Conservation (phyloP, 2,113 vertebrate species). For the Peromyscus californicus region DNA sequence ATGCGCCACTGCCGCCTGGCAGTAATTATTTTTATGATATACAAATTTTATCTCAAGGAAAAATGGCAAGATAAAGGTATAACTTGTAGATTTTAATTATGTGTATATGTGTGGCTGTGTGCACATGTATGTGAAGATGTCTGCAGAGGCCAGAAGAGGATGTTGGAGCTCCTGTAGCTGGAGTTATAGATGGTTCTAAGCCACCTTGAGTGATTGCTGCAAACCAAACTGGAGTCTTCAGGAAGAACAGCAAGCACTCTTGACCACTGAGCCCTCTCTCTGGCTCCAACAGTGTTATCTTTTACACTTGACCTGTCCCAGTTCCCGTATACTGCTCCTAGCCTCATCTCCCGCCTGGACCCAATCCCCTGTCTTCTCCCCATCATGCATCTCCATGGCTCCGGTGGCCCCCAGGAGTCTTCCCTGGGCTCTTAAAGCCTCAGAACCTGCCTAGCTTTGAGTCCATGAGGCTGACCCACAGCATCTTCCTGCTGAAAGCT, state of each 20-base stretch:
- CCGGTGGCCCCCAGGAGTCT: neutral
- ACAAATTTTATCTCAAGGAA: neutral
- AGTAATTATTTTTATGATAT: neutral
- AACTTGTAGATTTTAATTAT: neutral
- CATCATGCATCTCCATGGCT: neutral
- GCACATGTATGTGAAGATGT: neutral
- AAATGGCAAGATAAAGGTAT: neutral
- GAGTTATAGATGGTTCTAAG: neutral
- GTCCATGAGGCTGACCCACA: neutral
- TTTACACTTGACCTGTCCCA: neutral
- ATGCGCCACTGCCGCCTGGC: no score
- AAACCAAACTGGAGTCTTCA: neutral
- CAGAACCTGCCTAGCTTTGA: neutral
- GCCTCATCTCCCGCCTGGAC: neutral
- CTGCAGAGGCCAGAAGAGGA: neutral
- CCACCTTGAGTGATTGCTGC: neutral
- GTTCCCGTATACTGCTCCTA: neutral
- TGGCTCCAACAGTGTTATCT: neutral
- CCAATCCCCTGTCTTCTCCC: neutral
- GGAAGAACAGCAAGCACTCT: neutral
- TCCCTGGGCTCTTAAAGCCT: neutral
- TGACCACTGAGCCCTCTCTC: neutral
- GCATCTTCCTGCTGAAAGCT: neutral
- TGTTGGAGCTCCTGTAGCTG: neutral
- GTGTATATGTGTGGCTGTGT: neutral